These are phyloP conservation scores for Syrmaticus mikado DNA, from an alignment of 2,113 vertebrate genomes.

Conservation along the genomic window DNA sequence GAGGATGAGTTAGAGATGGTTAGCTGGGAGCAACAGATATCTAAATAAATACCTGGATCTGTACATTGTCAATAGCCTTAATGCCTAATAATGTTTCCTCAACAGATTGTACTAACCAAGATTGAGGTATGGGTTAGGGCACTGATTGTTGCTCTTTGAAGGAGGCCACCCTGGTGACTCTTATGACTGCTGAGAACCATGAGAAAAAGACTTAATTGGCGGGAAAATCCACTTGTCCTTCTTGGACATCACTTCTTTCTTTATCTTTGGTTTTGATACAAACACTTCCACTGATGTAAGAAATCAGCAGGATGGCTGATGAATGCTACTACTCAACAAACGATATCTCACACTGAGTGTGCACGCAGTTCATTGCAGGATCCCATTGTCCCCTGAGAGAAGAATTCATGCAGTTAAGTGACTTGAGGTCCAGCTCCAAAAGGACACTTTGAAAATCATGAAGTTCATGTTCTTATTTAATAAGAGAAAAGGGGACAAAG, in stretches of 20 bases:
- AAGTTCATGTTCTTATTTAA: background rate
- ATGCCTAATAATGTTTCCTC: background rate
- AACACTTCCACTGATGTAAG: background rate
- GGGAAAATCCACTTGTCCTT: background rate
- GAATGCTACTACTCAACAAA: fast-evolving
- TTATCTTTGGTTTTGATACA: background rate
- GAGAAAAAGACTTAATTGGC: background rate
- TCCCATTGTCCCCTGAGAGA: background rate
- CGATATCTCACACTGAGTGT: background rate
- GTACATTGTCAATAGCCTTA: background rate
- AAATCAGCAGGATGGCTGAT: background rate
- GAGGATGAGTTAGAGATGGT: background rate
- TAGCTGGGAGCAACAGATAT: background rate
- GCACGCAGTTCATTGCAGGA: background rate
- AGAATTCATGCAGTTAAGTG: background rate
- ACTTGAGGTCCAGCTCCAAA: background rate
- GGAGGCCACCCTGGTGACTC: background rate
- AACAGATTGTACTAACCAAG: background rate
- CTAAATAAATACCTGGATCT: background rate
- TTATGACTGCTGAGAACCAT: background rate
- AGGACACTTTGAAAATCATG: background rate
- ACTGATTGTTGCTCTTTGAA: background rate
- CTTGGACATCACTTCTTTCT: background rate
- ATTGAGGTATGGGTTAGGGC: background rate
- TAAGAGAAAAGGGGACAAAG: background rate